Base-by-base conservation (phyloP, 2,888 invertebrate species). In the Lasioglossum figueresi region DNA sequence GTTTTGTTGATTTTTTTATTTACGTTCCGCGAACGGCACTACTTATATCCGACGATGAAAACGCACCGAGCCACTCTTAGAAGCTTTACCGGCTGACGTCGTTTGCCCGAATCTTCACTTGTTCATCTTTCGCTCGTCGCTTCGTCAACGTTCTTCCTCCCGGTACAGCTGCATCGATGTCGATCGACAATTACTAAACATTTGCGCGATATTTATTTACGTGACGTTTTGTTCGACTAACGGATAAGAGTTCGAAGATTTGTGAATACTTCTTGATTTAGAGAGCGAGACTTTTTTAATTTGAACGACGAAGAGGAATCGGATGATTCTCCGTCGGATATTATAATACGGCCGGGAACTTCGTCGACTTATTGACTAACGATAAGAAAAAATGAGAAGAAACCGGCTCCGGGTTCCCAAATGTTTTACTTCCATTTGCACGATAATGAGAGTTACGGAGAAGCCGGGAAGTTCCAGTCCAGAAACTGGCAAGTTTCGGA, bases 401-500 rank as follows among this genome's bases (percentile, higher is more conserved):
- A 66, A 56, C 16, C 63, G 31, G 31, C 63, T 63, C 80, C 52
- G 23, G 63, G 78, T 84, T 68, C 66, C 66, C 79, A 72, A 84
- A 79, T 79, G 86, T 84, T 90, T 90, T 86, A 85, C 86, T 79
- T 89, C 85, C 83, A 87, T 90, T 91, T 87, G 82, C 85, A 77
- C 87, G 88, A 85, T 88, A 91, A 90, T 84, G 91, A 89, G 89
- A 87, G 85, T 85, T 89, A 72, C 82, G 70, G 76, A 74, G 80
- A 84, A 86, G 80, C 78, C 68, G 71, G 80, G 72, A 90, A 91
- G 82, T 89, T 89, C 85, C 86, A 89, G 85, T 82, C 82, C 48
- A 86, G 86, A 88, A 89, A 89, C 81, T 86, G 83, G 83, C 74
- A 91, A 90, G 84, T 91, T 91, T 88, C 84, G 87, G 88, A 91